These are phyloP conservation scores for Butastur rufipennis DNA, from an alignment of 2,113 vertebrate genomes.

Conservation along the genomic window DNA sequence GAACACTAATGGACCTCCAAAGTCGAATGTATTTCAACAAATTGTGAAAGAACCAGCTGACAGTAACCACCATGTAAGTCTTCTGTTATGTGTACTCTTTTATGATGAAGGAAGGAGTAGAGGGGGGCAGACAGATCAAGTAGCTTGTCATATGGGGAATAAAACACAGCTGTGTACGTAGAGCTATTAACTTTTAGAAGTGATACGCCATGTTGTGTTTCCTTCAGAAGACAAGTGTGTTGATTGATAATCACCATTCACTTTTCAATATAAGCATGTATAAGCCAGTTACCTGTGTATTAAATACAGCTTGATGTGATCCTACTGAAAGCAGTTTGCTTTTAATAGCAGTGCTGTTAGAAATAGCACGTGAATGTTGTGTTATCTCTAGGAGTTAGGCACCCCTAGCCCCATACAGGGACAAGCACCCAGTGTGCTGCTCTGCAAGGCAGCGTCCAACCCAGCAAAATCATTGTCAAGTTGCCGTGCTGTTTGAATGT, in stretches of 20 bases:
- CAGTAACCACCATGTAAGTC: conserved; percentile 78
- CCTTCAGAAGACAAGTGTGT: no score
- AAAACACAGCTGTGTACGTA: background rate
- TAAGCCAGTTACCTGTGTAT: background rate
- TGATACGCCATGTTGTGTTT: no score
- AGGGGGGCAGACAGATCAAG: background rate
- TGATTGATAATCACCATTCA: background rate
- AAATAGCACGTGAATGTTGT: background rate
- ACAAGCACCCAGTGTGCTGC: background rate
- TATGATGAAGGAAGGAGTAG: background rate
- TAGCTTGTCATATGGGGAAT: background rate
- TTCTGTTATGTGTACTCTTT: background rate
- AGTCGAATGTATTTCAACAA: conserved; percentile 88
- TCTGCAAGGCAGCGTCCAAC: background rate
- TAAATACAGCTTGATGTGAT: background rate
- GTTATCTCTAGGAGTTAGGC: background rate
- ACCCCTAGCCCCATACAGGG: background rate
- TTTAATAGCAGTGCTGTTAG: background rate
- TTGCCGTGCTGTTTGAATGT: background rate
- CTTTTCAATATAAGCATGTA: background rate
- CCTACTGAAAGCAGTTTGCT: background rate
- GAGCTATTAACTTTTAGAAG: background rate
- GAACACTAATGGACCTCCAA: conserved; percentile 87
- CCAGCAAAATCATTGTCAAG: background rate
- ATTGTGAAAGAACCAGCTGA: conserved; percentile 87